Base-by-base conservation (phyloP, 2,888 invertebrate genomes). In the Drosophila emarginata region DNA sequence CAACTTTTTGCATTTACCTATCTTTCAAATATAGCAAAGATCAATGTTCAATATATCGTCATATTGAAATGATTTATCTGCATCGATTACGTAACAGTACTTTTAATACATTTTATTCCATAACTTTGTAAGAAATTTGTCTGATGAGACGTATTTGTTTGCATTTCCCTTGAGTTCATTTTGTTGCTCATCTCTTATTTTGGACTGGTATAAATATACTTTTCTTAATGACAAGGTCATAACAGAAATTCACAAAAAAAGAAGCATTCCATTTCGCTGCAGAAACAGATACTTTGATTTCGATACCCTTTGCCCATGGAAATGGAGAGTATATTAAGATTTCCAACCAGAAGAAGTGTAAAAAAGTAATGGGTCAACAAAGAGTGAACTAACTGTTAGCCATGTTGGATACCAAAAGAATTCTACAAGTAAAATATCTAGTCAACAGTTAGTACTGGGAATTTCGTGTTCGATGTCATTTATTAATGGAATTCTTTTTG, bases 201-300 rank as follows among this genome's bases (percentile, higher is more conserved):
- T 45, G 4, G 4, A 12, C 4, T 9, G 18, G 3, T 9, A 45
- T 18, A 45, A 36, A 54, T 54, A 54, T 18, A 11, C 54, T 54
- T 26, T 18, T 4, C 18, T 0, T 21, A 45, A 18, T 36, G 54
- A 36, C 54, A 36, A 54, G 54, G 54, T 54, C 54, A 54, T 12
- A 21, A 26, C 1, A 14, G 36, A 36, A 54, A 21, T 18, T 36
- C 36, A 32, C 11, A 32, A 12, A 32, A 36, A 36, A 54, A 54
- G 26, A 54, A 36, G 18, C 18, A 54, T 54, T 36, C 36, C 45
- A 45, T 18, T 54, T 54, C 54, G 54, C 18, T 36, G 54, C 54
- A 36, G 54, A 54, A 54, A 54, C n/a, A 54, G 32, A 54, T 54
- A 54, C 54, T 54, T 54, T 54, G 4, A 45, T 45, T 45, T 45